Base-by-base conservation (phyloP, 1,140 invertebrate species). In the Macrotrachela quadricornifera region DNA sequence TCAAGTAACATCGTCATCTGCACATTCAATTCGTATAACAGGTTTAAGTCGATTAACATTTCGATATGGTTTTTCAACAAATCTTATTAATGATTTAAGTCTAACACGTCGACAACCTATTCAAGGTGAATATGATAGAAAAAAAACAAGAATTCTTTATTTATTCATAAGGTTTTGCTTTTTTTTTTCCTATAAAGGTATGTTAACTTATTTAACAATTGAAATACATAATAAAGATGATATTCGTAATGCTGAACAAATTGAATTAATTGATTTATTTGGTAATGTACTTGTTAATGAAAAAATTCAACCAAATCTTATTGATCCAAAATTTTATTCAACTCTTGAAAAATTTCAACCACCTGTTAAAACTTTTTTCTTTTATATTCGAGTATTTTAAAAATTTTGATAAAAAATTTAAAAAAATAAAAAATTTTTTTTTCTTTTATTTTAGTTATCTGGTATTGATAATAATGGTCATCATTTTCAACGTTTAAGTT, bases 11-110 rank as follows among this genome's bases (percentile, higher is more conserved):
- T 78, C 75, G 60, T 67, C 72, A 16, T 71, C 75, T 14, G 65
- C 73, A 9, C 77, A 80, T 61, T 77, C 78, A 0, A 73, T 81
- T 9, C 70, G 77, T 46, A 73, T 79, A 12, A 78, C 77, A 13
- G 80, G 79, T 0, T 63, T 78, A 10, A 80, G 79, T 46, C 71
- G 76, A 3, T 58, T 75, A 8, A 78, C 77, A 18, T 81, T 81
- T 62, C 67, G 71, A 10, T 73, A 77, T 55, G 79, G 79, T n/a
- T 82, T 82, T 64, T 75, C 78, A 9, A 70, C 75, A 11, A 59
- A 71, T 14, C 67, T 66, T 4, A 73, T 75, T 0, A 60, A 56
- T 8, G 69, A 72, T 45, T 64, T 78, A 55, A 62, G 62, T 6
- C 69, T 76, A 51, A 77, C 77, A 3, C 71, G 70, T 49, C 71